These are phyloP conservation scores for Brachynemurus nebulosus DNA, from an alignment of 2,888 invertebrate genomes.

Conservation along the genomic window DNA sequence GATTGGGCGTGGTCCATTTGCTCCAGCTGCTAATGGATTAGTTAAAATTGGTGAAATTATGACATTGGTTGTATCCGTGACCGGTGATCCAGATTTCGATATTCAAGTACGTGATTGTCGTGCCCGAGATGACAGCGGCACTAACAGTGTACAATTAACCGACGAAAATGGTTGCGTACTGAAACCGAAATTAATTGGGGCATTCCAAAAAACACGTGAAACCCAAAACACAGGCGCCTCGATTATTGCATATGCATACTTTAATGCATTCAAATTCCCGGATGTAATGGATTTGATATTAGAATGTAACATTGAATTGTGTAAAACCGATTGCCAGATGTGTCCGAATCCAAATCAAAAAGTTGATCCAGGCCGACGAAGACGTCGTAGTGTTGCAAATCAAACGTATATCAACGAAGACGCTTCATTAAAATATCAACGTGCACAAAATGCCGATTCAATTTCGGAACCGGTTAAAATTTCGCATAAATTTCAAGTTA, in stretches of 20 bases:
- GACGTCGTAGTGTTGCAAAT: conserved; percentile 26
- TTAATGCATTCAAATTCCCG: conserved; percentile 73
- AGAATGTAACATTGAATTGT: conserved; percentile 69
- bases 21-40: conserved; percentile 57
- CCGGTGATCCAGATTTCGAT: conserved; percentile 67
- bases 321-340: conserved; percentile 63
- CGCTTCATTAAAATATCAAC: conserved; percentile 9
- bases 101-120: conserved; percentile 63
- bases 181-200: conserved; percentile 65
- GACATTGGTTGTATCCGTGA: conserved; percentile 67
- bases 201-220: conserved; percentile 66
- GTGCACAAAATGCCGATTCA: conserved; percentile 28
- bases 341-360: conserved; percentile 53
- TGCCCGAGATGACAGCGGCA: conserved; percentile 54
- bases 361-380: conserved; percentile 34
- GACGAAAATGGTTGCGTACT: conserved; percentile 64
- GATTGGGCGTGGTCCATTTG: conserved; percentile 62
- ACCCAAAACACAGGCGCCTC: conserved; percentile 60
- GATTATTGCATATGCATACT: conserved; percentile 62
- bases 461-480: conserved; percentile 38
- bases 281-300: conserved; percentile 71
- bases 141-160: conserved; percentile 52
- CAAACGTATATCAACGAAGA: conserved; percentile 10
- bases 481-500: conserved; percentile 49
- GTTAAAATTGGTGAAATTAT: conserved; percentile 71